A percentile compares a stretch with the other conserved stretches of the same genome.
phyloP scores from a whole-genome alignment of 92 coral and sea anemone species.

The Actinostola sp. region DNA sequence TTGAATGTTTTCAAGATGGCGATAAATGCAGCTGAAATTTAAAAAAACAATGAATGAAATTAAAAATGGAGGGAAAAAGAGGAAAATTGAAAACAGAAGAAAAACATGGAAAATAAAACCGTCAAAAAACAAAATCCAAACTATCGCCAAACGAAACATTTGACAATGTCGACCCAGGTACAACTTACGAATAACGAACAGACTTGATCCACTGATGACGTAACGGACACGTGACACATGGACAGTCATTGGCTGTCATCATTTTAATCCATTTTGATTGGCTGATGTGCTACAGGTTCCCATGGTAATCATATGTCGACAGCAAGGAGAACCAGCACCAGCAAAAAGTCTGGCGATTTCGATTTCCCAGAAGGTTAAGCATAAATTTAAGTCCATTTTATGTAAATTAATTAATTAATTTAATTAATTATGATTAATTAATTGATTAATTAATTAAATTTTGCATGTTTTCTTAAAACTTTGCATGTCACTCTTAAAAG shows the following conservation, averaged over 20 bases:
- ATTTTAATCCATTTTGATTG: constrained; percentile 25
- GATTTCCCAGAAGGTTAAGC: constrained; percentile 32
- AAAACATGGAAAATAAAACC: too few species aligned
- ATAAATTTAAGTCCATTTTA: background rate
- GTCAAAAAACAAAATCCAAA: background rate
- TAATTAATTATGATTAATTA: too few species aligned
- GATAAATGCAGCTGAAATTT: too few species aligned
- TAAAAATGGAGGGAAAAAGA: too few species aligned
- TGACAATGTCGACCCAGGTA: background rate
- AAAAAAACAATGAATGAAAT: too few species aligned
- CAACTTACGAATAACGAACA: background rate
- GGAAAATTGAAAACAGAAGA: too few species aligned
- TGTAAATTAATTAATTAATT: background rate
- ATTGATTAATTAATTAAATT: background rate
- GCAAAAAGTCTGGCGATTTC: constrained; percentile 87
- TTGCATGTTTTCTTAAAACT: background rate
- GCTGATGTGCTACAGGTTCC: constrained; percentile 31
- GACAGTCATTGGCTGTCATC: background rate
- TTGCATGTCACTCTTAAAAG: background rate
- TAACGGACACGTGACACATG: background rate
- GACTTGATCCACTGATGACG: background rate
- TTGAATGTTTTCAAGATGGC: background rate
- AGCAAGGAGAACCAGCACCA: constrained; percentile 76
- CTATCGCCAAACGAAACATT: background rate
- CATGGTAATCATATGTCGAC: constrained; percentile 26